Conservation (phyloP, 2,888 invertebrate species). For the Tolmerus cingulatus region DNA sequence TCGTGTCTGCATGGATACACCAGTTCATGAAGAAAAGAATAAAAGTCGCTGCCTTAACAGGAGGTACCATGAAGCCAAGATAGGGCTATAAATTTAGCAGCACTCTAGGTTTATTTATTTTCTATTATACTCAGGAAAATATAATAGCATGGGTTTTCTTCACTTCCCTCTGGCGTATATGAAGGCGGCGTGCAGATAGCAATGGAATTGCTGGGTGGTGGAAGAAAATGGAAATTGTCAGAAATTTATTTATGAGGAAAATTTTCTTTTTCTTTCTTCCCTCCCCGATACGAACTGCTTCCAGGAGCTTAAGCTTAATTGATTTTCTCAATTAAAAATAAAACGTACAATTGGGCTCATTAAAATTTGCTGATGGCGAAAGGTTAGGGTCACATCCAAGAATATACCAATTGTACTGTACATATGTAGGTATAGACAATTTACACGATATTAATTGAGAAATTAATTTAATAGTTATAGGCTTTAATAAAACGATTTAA, state of each 20-base stretch:
- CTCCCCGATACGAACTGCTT: background rate
- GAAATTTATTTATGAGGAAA: conserved; percentile 49
- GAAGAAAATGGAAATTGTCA: conserved; percentile 49
- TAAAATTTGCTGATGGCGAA: background rate
- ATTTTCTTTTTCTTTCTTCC: conserved; percentile 21
- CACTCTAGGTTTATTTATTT: conserved; percentile 49
- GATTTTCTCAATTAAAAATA: conserved; percentile 37
- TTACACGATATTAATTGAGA: too few species aligned
- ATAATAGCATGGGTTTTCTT: conserved; percentile 46
- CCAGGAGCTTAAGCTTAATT: conserved; percentile 23
- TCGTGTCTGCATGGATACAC: conserved; percentile 10
- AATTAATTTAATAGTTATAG: too few species aligned
- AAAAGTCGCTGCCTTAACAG: conserved; percentile 44
- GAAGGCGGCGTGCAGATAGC: background rate
- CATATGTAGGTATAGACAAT: too few species aligned
- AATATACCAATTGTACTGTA: too few species aligned
- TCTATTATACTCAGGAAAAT: conserved; percentile 47
- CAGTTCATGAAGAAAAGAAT: conserved; percentile 26
- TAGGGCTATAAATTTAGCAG: conserved; percentile 47
- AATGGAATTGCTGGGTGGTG: background rate
- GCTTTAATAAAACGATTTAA: too few species aligned
- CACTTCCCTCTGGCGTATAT: conserved; percentile 26
- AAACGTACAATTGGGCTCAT: background rate
- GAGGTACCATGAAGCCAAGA: conserved; percentile 48
- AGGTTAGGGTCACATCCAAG: too few species aligned